A percentile compares a stretch with the other conserved stretches of the same genome.
phyloP scores from a whole-genome alignment of 2,113 vertebrate genomes.

The Albula goreensis region DNA sequence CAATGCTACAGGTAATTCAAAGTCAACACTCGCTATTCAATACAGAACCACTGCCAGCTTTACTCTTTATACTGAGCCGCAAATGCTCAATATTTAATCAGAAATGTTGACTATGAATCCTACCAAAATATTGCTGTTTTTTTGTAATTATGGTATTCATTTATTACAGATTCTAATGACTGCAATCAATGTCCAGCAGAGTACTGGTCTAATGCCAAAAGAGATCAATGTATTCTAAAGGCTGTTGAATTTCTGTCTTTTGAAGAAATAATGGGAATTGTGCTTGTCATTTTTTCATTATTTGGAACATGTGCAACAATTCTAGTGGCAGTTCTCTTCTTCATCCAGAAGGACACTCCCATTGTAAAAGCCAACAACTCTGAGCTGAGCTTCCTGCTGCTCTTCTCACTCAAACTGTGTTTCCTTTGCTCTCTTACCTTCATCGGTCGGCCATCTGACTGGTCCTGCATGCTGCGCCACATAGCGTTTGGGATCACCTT shows the following conservation, averaged over 20 bases:
- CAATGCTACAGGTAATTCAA: not conserved
- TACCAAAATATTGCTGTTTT: too few relatives aligned
- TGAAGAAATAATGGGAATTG: slow-evolving; percentile 9
- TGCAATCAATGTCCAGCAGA: not conserved
- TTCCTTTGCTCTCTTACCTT: slow-evolving; percentile 7
- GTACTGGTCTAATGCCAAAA: slow-evolving; percentile 7
- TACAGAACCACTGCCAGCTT: not conserved
- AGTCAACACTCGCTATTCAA: not conserved
- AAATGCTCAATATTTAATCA: not conserved
- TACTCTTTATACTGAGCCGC: not conserved
- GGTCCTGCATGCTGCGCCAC: slow-evolving; percentile 8
- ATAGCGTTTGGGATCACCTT: slow-evolving; percentile 11
- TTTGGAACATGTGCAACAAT: slow-evolving; percentile 13
- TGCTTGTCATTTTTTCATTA: not conserved
- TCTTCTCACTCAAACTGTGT: not conserved
- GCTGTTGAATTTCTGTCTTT: slow-evolving; percentile 28
- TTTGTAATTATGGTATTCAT: not conserved
- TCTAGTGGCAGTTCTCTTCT: slow-evolving; percentile 8
- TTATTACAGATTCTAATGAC: not conserved
- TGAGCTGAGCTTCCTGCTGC: slow-evolving; percentile 2
- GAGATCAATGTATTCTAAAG: slow-evolving; percentile 20
- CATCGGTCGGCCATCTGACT: not conserved
- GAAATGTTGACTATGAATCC: too few relatives aligned
- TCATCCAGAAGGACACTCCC: not conserved
- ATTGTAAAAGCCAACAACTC: slow-evolving; percentile 8